phyloP scores from a whole-genome alignment of 2,888 invertebrate genomes.

The Lysandra bellargus region DNA sequence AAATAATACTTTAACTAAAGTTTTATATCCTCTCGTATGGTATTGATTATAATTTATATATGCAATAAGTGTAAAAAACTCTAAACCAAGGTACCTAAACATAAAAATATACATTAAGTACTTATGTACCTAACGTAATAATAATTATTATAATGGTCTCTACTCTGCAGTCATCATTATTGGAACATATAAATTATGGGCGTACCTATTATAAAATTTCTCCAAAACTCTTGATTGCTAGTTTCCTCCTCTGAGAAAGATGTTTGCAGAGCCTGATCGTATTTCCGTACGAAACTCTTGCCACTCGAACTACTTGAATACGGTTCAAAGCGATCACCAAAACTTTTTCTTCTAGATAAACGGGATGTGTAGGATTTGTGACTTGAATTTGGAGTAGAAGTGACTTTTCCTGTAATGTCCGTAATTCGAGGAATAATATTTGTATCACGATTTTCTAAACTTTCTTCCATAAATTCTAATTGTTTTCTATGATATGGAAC shows the following conservation, averaged over 20 bases:
- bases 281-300: not conserved
- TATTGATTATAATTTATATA: too few relatives aligned
- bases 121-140: too few relatives aligned
- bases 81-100: too few relatives aligned
- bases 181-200: slow-evolving; percentile 17
- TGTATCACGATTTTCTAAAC: not conserved
- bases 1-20: too few relatives aligned
- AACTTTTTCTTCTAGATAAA: not conserved
- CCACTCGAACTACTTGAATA: slow-evolving; percentile 1
- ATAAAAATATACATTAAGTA: too few relatives aligned
- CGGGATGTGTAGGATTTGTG: not conserved
- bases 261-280: slow-evolving; percentile 9
- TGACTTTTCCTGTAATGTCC: not conserved
- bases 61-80: too few relatives aligned
- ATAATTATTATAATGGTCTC: not conserved
- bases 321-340: slow-evolving; percentile 18
- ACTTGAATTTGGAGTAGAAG: slow-evolving; percentile 5
- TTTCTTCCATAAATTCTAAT: not conserved
- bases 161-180: not conserved
- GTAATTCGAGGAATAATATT: not conserved
- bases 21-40: too few relatives aligned
- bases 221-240: not conserved
- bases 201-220: slow-evolving; percentile 24
- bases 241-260: slow-evolving; percentile 26
- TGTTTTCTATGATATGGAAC: not conserved